Conservation (phyloP, 2,888 invertebrate species). For the Drosophila prostipennis region DNA sequence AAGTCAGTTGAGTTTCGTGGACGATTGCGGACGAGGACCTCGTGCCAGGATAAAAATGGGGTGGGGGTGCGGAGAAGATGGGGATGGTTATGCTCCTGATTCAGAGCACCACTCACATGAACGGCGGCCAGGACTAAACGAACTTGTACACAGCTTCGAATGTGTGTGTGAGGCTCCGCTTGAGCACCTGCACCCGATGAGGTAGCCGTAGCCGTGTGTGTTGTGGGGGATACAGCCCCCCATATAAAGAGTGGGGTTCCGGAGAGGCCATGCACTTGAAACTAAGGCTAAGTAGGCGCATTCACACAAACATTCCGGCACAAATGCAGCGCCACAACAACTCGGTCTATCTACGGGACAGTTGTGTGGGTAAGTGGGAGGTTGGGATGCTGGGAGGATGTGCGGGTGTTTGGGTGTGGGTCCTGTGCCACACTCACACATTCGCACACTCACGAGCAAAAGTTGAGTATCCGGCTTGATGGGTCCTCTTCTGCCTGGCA, state of each 20-base stretch:
- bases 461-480: conserved; percentile 20
- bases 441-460: conserved; percentile 11
- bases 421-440: conserved; percentile 2
- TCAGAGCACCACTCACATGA: conserved; percentile 74
- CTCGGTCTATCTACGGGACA: conserved; percentile 30
- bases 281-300: conserved; percentile 78
- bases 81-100: conserved; percentile 29
- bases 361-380: conserved; percentile 4
- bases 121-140: conserved; percentile 72
- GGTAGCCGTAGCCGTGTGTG: neutral
- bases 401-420: conserved; percentile 1
- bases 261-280: conserved; percentile 63
- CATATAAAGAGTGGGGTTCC: conserved; percentile 19
- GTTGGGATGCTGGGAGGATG: conserved; percentile 3
- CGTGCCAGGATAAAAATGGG: conserved; percentile 1
- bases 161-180: conserved; percentile 50
- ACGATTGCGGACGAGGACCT: conserved; percentile 39
- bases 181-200: conserved; percentile 61
- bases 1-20: conserved; percentile 43
- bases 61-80: neutral
- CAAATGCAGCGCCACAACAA: conserved; percentile 39
- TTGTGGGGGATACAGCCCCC: neutral
- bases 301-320: conserved; percentile 66
- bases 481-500: conserved; percentile 26
- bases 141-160: conserved; percentile 51